Evolutionary conservation across 2,797 vertebrate species (phyloP).

Genomic region (Corythornis leucogaster): DNA sequence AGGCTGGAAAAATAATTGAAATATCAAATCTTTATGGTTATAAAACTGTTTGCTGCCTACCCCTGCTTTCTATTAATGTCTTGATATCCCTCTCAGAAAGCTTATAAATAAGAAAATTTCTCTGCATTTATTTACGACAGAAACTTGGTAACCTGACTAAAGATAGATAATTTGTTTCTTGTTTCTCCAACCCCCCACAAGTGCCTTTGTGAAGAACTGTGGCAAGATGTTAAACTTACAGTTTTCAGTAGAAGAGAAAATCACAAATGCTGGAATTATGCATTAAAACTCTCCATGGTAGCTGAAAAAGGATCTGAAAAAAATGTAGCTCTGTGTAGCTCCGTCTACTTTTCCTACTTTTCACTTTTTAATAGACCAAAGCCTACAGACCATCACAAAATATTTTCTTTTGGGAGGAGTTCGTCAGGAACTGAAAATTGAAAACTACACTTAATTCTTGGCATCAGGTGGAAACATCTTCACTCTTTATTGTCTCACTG

Average conservation of each 20-base stretch:
- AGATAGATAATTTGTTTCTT: not conserved
- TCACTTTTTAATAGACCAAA: not conserved
- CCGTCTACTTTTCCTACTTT: too few relatives aligned
- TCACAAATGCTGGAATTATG: not conserved
- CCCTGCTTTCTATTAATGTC: not conserved
- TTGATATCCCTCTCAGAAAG: not conserved
- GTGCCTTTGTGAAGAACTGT: not conserved
- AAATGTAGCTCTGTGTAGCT: too few relatives aligned
- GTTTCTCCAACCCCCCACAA: not conserved
- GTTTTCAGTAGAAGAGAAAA: not conserved
- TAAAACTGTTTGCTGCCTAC: not conserved
- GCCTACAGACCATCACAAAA: not conserved
- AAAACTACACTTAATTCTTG: constrained; percentile 12
- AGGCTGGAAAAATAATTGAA: not conserved
- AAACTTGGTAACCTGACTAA: not conserved
- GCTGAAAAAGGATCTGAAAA: not conserved
- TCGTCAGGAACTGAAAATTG: not conserved
- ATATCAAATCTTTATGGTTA: not conserved
- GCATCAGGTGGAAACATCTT: not conserved
- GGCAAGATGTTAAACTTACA: not conserved
- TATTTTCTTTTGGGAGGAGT: not conserved
- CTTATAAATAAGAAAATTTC: not conserved
- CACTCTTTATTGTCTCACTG: not conserved
- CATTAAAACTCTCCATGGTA: not conserved
- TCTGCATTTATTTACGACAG: not conserved